phyloP scores from a whole-genome alignment of 2,888 invertebrate genomes.

The Hydropsyche betteni region DNA sequence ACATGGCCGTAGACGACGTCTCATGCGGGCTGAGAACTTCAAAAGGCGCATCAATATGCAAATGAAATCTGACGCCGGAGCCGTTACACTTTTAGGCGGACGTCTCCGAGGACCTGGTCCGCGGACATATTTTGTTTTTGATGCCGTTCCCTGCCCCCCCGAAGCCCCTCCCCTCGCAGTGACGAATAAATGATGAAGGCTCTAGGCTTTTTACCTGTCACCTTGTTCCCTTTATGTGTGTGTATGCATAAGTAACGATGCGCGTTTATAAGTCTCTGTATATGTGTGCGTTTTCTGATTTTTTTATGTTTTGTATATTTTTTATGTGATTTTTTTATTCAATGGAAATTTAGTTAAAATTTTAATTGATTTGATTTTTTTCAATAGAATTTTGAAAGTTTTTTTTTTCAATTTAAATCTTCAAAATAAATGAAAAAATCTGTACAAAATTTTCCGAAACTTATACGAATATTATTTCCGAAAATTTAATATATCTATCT shows the following conservation, averaged over 20 bases:
- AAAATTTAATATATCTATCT: no score
- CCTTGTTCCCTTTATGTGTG: constrained; percentile 22
- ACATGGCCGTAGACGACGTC: neutral
- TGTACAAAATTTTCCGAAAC: no score
- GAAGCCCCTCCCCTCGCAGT: constrained; percentile 32
- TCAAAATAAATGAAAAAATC: no score
- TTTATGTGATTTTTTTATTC: no score
- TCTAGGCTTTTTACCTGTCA: constrained; percentile 35
- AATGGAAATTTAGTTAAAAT: no score
- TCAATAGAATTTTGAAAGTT: no score
- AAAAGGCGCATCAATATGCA: constrained; percentile 47
- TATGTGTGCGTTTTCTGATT: no score
- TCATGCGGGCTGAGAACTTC: constrained; percentile 25
- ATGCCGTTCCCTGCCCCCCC: constrained; percentile 6
- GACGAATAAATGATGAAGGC: constrained; percentile 39
- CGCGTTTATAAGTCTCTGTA: no score
- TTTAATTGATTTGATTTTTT: no score
- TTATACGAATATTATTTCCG: no score
- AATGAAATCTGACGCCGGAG: constrained; percentile 47
- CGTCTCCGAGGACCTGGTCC: constrained; percentile 40
- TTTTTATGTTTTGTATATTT: no score
- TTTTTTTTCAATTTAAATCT: no score
- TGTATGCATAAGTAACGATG: constrained; percentile 16
- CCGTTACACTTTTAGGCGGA: constrained; percentile 42
- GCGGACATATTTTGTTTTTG: constrained; percentile 43